These are phyloP conservation scores for Etheostoma nigrum DNA, from an alignment of 2,797 vertebrate species.

Conservation along the genomic window DNA sequence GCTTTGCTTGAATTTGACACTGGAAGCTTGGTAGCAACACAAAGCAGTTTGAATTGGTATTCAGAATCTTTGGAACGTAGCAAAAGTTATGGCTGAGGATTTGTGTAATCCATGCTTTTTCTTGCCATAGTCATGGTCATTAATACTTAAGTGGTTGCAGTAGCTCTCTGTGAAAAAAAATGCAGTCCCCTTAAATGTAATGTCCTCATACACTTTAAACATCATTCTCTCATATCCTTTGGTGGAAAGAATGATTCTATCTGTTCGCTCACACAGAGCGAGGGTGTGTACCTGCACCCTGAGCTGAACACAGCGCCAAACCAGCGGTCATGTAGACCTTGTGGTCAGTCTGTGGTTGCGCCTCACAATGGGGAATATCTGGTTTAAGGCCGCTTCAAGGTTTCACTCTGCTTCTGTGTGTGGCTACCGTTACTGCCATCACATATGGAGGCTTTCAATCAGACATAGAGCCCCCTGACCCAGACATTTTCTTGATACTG, in stretches of 20 bases:
- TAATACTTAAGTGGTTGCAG: conserved; percentile 42
- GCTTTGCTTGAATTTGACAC: conserved; percentile 44
- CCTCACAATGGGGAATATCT: conserved; percentile 47
- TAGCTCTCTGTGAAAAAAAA: conserved; percentile 60
- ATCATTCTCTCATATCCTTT: conserved; percentile 81
- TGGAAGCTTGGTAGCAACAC: conserved; percentile 22
- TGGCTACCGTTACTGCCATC: conserved; percentile 27
- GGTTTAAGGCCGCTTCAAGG: conserved; percentile 47
- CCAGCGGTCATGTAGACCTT: conserved; percentile 62
- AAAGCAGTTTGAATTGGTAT: conserved; percentile 25
- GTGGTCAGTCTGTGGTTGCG: conserved; percentile 61
- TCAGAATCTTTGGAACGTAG: conserved; percentile 32
- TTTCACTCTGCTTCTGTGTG: conserved; percentile 25
- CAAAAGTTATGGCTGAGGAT: conserved; percentile 30
- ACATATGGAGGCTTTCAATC: conserved; percentile 45
- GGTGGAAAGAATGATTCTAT: conserved; percentile 77
- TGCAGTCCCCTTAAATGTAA: conserved; percentile 65
- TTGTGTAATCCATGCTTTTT: conserved; percentile 39
- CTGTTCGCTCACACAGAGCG: conserved; percentile 51
- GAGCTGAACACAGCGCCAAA: conserved; percentile 50
- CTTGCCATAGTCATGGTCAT: conserved; percentile 59
- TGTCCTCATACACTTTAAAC: conserved; percentile 71
- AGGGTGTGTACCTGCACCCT: conserved; percentile 65
- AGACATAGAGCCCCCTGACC: conserved; percentile 57
- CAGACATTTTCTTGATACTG: conserved; percentile 62